phyloP scores from a whole-genome alignment of 2,888 invertebrate species.

The Drosophila sordidula region DNA sequence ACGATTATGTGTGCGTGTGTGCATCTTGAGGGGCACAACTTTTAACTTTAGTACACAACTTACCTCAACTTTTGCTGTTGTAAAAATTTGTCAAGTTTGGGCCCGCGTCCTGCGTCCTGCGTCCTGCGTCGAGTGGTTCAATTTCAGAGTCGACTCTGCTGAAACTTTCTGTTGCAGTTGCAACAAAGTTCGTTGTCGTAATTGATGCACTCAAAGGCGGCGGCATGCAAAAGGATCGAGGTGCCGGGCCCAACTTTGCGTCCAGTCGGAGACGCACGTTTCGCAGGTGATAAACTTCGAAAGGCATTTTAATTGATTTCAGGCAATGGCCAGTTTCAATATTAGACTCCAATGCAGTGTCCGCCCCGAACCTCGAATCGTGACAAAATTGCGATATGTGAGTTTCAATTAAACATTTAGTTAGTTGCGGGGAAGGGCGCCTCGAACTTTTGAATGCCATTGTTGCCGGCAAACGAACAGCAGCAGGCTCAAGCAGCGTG shows the following conservation, averaged over 20 bases:
- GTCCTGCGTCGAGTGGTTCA: conserved; percentile 23
- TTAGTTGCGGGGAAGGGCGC: background rate
- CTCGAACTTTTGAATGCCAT: conserved; percentile 17
- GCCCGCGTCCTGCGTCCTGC: conserved; percentile 8
- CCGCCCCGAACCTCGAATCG: background rate
- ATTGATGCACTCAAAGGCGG: conserved; percentile 72
- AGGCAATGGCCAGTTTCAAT: conserved; percentile 35
- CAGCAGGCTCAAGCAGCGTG: conserved; percentile 20
- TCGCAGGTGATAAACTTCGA: conserved; percentile 70
- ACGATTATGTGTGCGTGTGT: conserved; percentile 15
- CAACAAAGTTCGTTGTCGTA: conserved; percentile 63
- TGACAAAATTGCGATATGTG: conserved; percentile 27
- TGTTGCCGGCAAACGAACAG: conserved; percentile 22
- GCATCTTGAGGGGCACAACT: conserved; percentile 52
- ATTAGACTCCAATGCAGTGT: conserved; percentile 31
- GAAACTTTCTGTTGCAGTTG: conserved; percentile 56
- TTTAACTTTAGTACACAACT: conserved; percentile 74
- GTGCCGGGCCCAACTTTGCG: conserved; percentile 19
- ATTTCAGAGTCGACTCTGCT: conserved; percentile 36
- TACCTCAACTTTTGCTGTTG: conserved; percentile 70
- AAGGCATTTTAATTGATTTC: conserved; percentile 69
- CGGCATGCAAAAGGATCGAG: conserved; percentile 20
- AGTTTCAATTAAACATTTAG: conserved; percentile 64
- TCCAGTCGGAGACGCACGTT: conserved; percentile 43
- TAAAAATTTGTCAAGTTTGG: conserved; percentile 74